Conservation (phyloP, 2,797 vertebrate genomes). For the Sciurus carolinensis region DNA sequence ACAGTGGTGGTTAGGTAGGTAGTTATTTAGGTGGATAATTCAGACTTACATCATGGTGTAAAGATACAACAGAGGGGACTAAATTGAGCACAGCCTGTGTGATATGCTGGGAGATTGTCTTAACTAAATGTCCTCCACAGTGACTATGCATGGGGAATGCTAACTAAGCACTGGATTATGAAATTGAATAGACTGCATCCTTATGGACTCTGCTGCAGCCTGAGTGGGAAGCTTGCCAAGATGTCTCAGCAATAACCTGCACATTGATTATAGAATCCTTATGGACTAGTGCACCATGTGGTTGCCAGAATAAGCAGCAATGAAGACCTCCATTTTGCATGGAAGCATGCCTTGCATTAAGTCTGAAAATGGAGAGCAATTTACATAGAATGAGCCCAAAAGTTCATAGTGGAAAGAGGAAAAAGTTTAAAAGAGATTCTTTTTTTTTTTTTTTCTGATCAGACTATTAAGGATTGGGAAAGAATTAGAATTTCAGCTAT, state of each 20-base stretch:
- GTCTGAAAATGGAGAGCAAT: constrained; percentile 2
- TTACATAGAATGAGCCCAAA: not conserved
- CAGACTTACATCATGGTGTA: not conserved
- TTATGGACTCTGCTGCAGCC: not conserved
- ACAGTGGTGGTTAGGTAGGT: not conserved
- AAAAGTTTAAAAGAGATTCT: not conserved
- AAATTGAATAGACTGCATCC: not conserved
- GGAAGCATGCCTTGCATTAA: not conserved
- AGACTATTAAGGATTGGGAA: not conserved
- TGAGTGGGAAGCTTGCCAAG: not conserved
- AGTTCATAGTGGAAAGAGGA: not conserved
- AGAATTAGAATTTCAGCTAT: not conserved
- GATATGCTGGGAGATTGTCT: not conserved
- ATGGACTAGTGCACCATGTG: not conserved
- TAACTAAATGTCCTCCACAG: not conserved
- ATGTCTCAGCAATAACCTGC: not conserved
- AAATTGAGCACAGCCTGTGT: not conserved
- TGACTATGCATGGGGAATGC: not conserved
- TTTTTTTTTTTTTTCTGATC: constrained; percentile 1
- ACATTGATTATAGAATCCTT: not conserved
- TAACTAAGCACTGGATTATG: not conserved
- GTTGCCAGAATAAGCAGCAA: not conserved
- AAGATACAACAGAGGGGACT: not conserved
- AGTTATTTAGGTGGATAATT: not conserved
- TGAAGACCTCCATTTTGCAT: not conserved